Percentiles rank a stretch among this genome's conserved stretches.
Conservation (phyloP, 2,888 invertebrate species). For the Oscheius sp. region DNA sequence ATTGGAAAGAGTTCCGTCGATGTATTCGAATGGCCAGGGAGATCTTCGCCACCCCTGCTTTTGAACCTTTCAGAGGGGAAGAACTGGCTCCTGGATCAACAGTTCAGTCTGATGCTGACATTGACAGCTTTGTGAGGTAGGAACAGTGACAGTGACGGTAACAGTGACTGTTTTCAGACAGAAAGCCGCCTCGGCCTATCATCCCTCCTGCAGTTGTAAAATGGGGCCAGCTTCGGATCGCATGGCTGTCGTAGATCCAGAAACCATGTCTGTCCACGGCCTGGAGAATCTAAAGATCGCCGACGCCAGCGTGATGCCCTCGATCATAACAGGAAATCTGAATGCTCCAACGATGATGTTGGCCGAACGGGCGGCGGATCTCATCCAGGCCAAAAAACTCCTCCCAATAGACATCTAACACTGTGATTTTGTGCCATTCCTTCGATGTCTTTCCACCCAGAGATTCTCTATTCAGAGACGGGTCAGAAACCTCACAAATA, state of each 20-base stretch:
- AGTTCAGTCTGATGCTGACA: slow-evolving; percentile 72
- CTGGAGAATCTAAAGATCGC: slow-evolving; percentile 76
- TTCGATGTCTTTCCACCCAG: too few relatives aligned
- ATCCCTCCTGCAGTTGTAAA: slow-evolving; percentile 84
- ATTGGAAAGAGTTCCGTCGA: slow-evolving; percentile 64
- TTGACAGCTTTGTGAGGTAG: slow-evolving; percentile 66
- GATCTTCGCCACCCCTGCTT: slow-evolving; percentile 67
- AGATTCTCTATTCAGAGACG: too few relatives aligned
- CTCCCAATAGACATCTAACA: slow-evolving; percentile 3
- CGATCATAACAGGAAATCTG: slow-evolving; percentile 83
- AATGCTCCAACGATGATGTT: slow-evolving; percentile 77
- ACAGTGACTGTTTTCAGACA: slow-evolving; percentile 56
- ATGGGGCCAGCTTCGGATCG: slow-evolving; percentile 78
- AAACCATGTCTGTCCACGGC: slow-evolving; percentile 73
- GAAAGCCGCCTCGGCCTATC: slow-evolving; percentile 80
- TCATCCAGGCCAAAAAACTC: slow-evolving; percentile 69
- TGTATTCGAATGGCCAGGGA: slow-evolving; percentile 64
- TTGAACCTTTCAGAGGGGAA: slow-evolving; percentile 71
- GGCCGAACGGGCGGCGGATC: slow-evolving; percentile 77
- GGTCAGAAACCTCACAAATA: too few relatives aligned
- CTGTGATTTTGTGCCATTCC: neutral
- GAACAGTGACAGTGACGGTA: neutral
- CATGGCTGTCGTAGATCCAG: slow-evolving; percentile 81
- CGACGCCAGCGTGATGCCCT: slow-evolving; percentile 86
- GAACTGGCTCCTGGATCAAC: slow-evolving; percentile 71